Evolutionary conservation across 2,888 invertebrate genomes (phyloP).

Genomic region (Thalpophila matura): DNA sequence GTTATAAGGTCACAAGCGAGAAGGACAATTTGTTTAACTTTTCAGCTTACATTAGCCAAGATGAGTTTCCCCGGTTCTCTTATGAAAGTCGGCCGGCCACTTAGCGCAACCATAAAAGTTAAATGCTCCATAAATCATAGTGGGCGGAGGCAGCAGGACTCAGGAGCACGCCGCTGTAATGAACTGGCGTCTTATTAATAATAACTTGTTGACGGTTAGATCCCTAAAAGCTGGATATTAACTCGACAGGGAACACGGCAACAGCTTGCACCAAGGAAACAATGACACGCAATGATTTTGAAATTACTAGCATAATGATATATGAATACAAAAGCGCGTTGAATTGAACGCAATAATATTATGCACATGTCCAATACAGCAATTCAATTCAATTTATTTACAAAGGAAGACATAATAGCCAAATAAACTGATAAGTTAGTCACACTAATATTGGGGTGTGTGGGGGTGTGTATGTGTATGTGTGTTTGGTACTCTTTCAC

Average conservation of each 20-base stretch:
- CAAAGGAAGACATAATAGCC: too few relatives aligned
- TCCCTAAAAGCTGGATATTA: slow-evolving; percentile 65
- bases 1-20: slow-evolving; percentile 64
- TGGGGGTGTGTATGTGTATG: too few relatives aligned
- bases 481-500: too few relatives aligned
- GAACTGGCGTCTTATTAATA: slow-evolving; percentile 84
- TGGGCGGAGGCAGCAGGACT: slow-evolving; percentile 70
- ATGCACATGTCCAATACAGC: background rate
- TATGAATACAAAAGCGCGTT: slow-evolving; percentile 5
- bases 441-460: too few relatives aligned
- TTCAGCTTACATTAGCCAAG: slow-evolving; percentile 83
- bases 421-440: too few relatives aligned
- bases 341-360: slow-evolving; percentile 1
- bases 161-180: slow-evolving; percentile 73
- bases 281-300: slow-evolving; percentile 69
- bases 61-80: slow-evolving; percentile 81
- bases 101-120: slow-evolving; percentile 88
- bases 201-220: slow-evolving; percentile 67
- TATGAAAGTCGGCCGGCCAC: slow-evolving; percentile 82
- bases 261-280: slow-evolving; percentile 69
- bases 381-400: too few relatives aligned
- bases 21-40: slow-evolving; percentile 84
- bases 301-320: slow-evolving; percentile 49
- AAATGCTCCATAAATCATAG: slow-evolving; percentile 87
- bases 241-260: slow-evolving; percentile 33